phyloP scores from a whole-genome alignment of 2,797 vertebrate genomes.

The Poeciliopsis infans region DNA sequence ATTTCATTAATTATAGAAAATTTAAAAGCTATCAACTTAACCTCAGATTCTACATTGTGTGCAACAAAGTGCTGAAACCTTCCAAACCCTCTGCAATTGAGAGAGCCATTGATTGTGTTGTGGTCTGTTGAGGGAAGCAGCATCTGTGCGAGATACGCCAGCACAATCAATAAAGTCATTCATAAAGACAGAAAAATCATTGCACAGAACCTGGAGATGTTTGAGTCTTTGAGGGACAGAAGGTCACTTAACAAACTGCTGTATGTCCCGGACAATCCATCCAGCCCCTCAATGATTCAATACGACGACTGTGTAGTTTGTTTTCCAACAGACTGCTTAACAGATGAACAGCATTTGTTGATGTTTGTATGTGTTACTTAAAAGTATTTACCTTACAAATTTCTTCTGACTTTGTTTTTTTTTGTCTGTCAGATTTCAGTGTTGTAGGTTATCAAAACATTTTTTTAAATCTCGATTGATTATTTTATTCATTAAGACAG shows the following conservation, averaged over 20 bases:
- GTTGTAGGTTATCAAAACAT: no score
- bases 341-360: background rate
- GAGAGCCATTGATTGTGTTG: background rate
- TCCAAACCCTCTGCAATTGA: background rate
- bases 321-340: background rate
- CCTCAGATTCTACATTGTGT: background rate
- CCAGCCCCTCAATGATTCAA: background rate
- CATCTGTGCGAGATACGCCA: background rate
- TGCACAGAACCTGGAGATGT: background rate
- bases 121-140: background rate
- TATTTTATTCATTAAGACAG: no score
- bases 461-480: no score
- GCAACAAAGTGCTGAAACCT: background rate
- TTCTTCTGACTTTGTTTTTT: no score
- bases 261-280: background rate
- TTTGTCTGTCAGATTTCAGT: no score
- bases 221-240: background rate
- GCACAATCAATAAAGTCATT: constrained; percentile 1
- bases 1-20: background rate
- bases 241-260: constrained; percentile 4
- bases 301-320: background rate
- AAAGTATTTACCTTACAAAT: no score
- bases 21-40: background rate
- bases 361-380: no score
- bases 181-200: constrained; percentile 3